Evolutionary conservation across 2,797 vertebrate genomes (phyloP).

Genomic region (Anas capensis): DNA sequence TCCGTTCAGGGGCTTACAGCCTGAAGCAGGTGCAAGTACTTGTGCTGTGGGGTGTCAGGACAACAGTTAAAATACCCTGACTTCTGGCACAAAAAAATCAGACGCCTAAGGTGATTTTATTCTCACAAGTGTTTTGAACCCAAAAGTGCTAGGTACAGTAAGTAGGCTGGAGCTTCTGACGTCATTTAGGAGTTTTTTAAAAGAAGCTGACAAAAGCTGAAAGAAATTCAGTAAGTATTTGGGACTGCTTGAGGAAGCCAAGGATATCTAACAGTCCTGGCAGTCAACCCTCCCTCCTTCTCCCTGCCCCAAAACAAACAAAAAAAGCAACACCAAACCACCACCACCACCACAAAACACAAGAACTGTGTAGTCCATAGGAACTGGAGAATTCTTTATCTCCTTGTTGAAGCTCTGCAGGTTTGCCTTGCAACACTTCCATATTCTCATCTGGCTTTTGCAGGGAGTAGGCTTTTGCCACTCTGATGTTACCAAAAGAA

Average conservation of each 20-base stretch:
- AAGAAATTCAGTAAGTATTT: neutral
- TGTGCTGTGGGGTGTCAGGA: too few relatives aligned
- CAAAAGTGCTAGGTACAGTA: neutral
- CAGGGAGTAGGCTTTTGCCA: neutral
- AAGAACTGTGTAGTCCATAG: neutral
- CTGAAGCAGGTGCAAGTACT: neutral
- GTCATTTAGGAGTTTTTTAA: neutral
- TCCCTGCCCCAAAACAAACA: too few relatives aligned
- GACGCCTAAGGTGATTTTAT: neutral
- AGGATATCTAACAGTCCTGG: neutral
- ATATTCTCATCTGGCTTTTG: neutral
- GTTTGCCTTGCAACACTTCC: constrained; percentile 16
- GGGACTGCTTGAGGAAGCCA: neutral
- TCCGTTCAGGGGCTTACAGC: neutral
- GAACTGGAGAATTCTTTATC: constrained; percentile 18
- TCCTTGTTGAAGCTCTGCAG: neutral
- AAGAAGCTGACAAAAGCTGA: neutral
- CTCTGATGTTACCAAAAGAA: neutral
- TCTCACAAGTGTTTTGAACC: neutral
- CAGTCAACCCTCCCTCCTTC: neutral
- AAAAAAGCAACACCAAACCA: too few relatives aligned
- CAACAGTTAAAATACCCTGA: neutral
- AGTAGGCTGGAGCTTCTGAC: neutral
- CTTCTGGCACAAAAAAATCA: neutral
- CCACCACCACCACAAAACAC: neutral